phyloP scores from a whole-genome alignment of 2,888 invertebrate species.

The Blera fallax region DNA sequence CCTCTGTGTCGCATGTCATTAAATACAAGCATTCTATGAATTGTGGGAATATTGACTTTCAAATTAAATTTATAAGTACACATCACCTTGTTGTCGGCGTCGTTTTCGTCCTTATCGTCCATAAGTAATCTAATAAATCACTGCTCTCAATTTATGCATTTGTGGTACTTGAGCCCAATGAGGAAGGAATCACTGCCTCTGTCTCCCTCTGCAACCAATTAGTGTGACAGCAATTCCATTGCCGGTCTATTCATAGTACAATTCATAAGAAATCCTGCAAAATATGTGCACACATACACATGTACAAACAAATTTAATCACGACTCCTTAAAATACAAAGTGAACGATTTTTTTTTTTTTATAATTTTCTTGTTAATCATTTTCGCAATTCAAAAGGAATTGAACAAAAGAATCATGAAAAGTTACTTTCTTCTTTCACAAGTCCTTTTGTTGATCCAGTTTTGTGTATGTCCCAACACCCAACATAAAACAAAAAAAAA shows the following conservation, averaged over 20 bases:
- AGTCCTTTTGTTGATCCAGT: not conserved
- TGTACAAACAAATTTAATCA: not conserved
- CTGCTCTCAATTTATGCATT: not conserved
- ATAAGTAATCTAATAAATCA: slow-evolving; percentile 39
- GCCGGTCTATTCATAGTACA: not conserved
- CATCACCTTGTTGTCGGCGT: not conserved
- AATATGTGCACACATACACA: too few relatives aligned
- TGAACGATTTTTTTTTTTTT: slow-evolving; percentile 1
- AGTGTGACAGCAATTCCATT: not conserved
- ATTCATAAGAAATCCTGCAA: not conserved
- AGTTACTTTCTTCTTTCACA: not conserved
- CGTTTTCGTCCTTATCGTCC: not conserved
- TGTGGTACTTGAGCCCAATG: slow-evolving; percentile 4
- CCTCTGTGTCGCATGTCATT: not conserved
- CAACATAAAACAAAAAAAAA: not conserved
- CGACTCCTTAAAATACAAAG: not conserved
- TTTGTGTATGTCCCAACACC: not conserved
- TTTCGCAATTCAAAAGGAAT: not conserved
- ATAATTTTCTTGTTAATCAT: slow-evolving; percentile 28
- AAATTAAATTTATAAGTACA: not conserved
- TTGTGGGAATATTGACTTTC: slow-evolving; percentile 15
- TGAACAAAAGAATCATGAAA: slow-evolving; percentile 2
- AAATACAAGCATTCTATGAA: not conserved
- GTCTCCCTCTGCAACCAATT: not conserved
- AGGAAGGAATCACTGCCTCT: not conserved